Base-by-base conservation (phyloP, 2,797 vertebrate species). In the Decapterus maruadsi region DNA sequence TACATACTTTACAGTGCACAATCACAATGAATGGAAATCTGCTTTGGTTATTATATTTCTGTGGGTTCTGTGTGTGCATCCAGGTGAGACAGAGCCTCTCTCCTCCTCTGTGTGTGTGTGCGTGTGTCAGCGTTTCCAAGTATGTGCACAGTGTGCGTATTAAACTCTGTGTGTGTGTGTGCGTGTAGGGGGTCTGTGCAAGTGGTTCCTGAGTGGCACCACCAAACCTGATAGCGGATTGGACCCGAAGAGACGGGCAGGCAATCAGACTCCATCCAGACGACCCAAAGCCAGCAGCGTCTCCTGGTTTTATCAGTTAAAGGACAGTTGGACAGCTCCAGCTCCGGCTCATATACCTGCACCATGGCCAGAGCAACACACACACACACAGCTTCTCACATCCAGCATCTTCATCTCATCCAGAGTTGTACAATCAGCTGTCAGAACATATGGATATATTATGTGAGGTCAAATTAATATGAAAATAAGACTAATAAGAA, bases 211-310 rank as follows among this genome's bases (percentile, higher is more conserved):
- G 72, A 77, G 60, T 84, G 89, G 89, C 89, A 85, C 83, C 84
- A 84, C 54, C 60, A 87, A 90, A 77, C 89, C 81, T 81, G 82
- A 87, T 88, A 85, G 80, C 71, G 62, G 63, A 81, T 80, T 85
- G 71, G 72, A 82, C 55, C 5, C 5, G 1, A 20, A 77, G 80
- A 87, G 80, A 86, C 56, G 22, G 86, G 42, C 56, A 73, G 77
- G 72, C 74, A 82, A 77, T 86, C 81, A 74, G 84, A 68, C 79
- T 88, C 74, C 80, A 84, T 73, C 77, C 66, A 89, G 82, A 77
- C 55, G 34, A 78, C 63, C 14, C 63, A 36, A 62, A 82, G 80
- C 66, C 72, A 36, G 45, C 55, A 64, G 79, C 3, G 38, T 73
- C 75, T 84, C 63, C 73, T 78, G 26, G 48, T 78, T 84, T 77